Percentiles rank a stretch among this genome's conserved stretches.
Evolutionary conservation across 2,797 vertebrate species (phyloP).

Genomic region (Crypturellus tataupa): DNA sequence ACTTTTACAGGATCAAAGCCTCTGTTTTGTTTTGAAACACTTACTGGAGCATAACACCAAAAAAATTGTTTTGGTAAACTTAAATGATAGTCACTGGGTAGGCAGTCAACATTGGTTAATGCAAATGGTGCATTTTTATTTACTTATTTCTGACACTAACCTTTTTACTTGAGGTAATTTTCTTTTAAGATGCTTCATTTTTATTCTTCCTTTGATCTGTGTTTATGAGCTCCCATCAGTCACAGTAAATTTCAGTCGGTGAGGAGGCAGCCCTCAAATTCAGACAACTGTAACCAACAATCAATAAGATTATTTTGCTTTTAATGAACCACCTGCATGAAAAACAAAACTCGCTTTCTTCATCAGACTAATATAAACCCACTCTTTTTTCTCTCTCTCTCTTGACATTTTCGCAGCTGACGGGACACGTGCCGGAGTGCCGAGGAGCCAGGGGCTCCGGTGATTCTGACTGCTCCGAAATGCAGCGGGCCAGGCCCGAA

Average conservation of each 20-base stretch:
- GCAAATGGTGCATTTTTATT: background rate
- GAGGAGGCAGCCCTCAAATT: conserved; percentile 28
- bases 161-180: conserved; percentile 55
- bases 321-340: conserved; percentile 43
- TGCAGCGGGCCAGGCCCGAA: rapidly evolving
- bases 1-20: background rate
- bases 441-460: background rate
- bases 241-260: conserved; percentile 41
- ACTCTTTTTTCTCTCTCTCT: background rate
- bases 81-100: background rate
- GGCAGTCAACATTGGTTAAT: conserved; percentile 2
- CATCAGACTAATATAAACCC: background rate
- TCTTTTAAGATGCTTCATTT: conserved; percentile 50
- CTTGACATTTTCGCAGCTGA: conserved; percentile 26
- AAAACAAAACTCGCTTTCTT: conserved; percentile 42
- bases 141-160: conserved; percentile 35
- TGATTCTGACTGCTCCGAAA: background rate
- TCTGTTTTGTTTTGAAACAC: background rate
- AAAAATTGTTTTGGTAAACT: background rate
- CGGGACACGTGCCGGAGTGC: background rate
- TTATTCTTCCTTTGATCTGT: conserved; percentile 50
- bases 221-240: conserved; percentile 56
- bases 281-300: conserved; percentile 51
- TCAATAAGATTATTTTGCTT: conserved; percentile 62
- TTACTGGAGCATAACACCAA: background rate